phyloP scores from a whole-genome alignment of 2,888 invertebrate species.

The Heliconius sara region DNA sequence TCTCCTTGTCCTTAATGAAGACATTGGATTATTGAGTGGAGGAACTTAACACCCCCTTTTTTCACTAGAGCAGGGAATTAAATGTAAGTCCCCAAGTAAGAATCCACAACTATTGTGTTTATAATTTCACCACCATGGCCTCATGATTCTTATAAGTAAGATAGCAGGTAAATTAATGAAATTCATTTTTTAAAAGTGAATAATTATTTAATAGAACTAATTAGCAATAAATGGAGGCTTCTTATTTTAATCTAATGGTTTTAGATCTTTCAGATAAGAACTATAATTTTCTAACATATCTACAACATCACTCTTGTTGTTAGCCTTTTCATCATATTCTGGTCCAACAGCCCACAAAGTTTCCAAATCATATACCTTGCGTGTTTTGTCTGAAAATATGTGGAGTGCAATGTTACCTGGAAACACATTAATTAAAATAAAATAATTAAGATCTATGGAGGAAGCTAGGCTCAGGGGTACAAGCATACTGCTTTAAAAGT shows the following conservation, averaged over 20 bases:
- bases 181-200: background rate
- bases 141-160: background rate
- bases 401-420: conserved; percentile 96
- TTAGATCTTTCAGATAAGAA: conserved; percentile 85
- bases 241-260: conserved; percentile 79
- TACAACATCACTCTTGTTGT: conserved; percentile 85
- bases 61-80: background rate
- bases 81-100: background rate
- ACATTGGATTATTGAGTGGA: background rate
- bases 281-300: conserved; percentile 88
- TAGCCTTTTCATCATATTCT: conserved; percentile 89
- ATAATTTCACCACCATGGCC: background rate
- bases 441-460: background rate
- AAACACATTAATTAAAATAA: conserved; percentile 56
- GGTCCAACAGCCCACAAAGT: conserved; percentile 95
- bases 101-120: background rate
- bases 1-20: background rate
- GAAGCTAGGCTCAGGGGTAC: too few species aligned
- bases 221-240: background rate
- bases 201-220: background rate
- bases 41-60: background rate
- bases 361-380: conserved; percentile 93
- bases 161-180: conserved; percentile 1
- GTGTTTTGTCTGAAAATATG: conserved; percentile 88
- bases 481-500: too few species aligned